Base-by-base conservation (phyloP, 2,888 invertebrate species). In the Liodrosophila aerea region DNA sequence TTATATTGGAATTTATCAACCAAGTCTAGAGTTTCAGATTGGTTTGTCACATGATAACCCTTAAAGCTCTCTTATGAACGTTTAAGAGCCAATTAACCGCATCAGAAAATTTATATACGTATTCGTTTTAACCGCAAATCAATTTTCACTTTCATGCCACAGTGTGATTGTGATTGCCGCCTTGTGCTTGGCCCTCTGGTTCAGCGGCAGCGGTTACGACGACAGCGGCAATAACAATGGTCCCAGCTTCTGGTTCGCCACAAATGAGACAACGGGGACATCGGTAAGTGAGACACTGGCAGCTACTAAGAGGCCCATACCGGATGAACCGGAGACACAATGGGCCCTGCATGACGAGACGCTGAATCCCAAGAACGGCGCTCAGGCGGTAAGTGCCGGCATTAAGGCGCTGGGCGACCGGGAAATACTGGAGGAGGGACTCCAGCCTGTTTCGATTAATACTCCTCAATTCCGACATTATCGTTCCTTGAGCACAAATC, bases 401-500 rank as follows among this genome's bases (percentile, higher is more conserved):
- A 90, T 92, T 16, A 90, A 90, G 15, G 93, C 93, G 0, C 90
- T 95, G 7, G 87, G 90, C 0, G 89, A 91, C 43, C 91, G 93
- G 2, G 91, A 92, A 57, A 87, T 90, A 11, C 89, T 93, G 4
- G 95, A 95, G 67, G 90, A 90, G 29, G 81, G 86, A 2, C 66
- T 89, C 9, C 71, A 82, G 40, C 87, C 91, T 0, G 90, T 91
- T 7, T 92, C 93, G 0, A 70, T 89, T 0, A 91, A 93, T 57
- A 92, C 93, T 4, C 94, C 95, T 0, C 93, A 94, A 16, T 93
- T 91, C 67, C 92, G 93, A 34, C 95, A 95, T 46, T 95, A 95
- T 82, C 91, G 93, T 44, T 93, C 94, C 0, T 91, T 94, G 0
- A 93, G 93, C 44, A 94, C 94, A 0, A 91, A 92, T 0, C 87